These are phyloP conservation scores for Terebella lapidaria DNA, from an alignment of 2,888 invertebrate genomes.

Conservation along the genomic window DNA sequence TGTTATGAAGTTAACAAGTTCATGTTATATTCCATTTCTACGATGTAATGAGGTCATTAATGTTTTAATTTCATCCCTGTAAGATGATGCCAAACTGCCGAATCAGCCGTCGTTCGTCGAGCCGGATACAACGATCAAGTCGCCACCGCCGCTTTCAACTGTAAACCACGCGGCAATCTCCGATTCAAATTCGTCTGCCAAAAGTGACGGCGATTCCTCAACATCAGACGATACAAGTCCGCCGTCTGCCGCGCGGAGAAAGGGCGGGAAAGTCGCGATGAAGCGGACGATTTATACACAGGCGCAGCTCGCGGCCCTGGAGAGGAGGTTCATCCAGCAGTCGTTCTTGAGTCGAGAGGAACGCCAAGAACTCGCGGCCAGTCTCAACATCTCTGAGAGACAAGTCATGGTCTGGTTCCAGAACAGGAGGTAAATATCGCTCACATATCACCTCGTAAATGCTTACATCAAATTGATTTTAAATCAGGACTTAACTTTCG, in stretches of 20 bases:
- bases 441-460: neutral
- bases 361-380: conserved; percentile 18
- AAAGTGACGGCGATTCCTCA: neutral
- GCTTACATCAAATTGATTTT: too few relatives aligned
- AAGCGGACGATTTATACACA: conserved; percentile 20
- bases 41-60: too few relatives aligned
- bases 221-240: neutral
- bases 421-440: conserved; percentile 24
- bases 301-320: conserved; percentile 19
- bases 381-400: conserved; percentile 22
- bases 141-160: neutral
- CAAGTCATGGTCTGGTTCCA: conserved; percentile 32
- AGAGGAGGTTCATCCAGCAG: conserved; percentile 22
- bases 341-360: conserved; percentile 27
- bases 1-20: too few relatives aligned
- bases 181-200: too few relatives aligned
- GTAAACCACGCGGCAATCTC: neutral
- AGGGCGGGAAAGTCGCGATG: neutral
- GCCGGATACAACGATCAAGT: conserved; percentile 2
- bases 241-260: neutral
- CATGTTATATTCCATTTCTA: too few relatives aligned
- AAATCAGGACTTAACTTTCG: too few relatives aligned
- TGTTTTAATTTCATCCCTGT: too few relatives aligned
- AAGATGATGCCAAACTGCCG: too few relatives aligned
- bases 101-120: too few relatives aligned